A percentile compares a stretch with the other conserved stretches of the same genome.
These are phyloP conservation scores for Ammospiza caudacuta DNA, from an alignment of 2,113 vertebrate genomes.

Conservation along the genomic window DNA sequence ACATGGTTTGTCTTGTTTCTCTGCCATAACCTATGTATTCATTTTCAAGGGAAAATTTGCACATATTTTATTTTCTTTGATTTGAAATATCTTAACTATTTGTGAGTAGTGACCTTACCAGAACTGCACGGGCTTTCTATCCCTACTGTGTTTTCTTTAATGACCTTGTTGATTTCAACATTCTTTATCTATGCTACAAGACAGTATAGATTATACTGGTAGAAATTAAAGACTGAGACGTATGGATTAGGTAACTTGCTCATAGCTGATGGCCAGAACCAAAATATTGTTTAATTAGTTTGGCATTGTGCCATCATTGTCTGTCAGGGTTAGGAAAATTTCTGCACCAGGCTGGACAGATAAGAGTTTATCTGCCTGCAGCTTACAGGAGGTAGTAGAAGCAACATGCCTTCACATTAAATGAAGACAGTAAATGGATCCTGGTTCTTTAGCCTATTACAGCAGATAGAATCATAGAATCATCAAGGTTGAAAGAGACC, in stretches of 20 bases:
- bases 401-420: not conserved
- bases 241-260: not conserved
- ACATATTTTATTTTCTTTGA: not conserved
- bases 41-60: not conserved
- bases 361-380: not conserved
- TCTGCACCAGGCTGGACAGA: not conserved
- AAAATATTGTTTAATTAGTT: not conserved
- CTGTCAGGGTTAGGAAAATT: not conserved
- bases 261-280: not conserved
- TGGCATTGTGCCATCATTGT: not conserved
- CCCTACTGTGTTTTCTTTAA: not conserved
- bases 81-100: not conserved
- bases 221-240: not conserved
- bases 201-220: not conserved
- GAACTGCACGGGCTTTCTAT: not conserved
- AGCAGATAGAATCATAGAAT: not conserved
- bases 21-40: not conserved
- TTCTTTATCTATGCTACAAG: not conserved
- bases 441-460: not conserved
- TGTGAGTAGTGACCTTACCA: not conserved
- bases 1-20: not conserved
- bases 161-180: not conserved
- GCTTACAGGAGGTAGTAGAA: not conserved
- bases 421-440: not conserved
- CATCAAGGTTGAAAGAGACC: not conserved